Base-by-base conservation (phyloP, 2,113 vertebrate genomes). In the Heterochromis multidens region DNA sequence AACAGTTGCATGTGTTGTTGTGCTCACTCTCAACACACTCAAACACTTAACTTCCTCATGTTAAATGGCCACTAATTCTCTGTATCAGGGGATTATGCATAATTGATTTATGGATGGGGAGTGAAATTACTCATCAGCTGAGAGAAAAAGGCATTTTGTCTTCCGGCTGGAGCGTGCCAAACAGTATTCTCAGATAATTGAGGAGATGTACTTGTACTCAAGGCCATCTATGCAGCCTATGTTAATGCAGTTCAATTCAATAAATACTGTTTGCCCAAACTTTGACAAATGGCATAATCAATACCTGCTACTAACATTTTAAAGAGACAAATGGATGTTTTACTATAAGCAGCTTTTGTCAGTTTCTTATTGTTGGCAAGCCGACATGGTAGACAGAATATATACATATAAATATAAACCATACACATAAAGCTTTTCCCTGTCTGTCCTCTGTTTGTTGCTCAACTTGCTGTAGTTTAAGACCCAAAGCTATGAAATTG, bases 81-180 rank as follows among this genome's bases (percentile, higher is more conserved):
- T 92, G 88, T 91, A 94, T 94, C 93, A 67, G 81, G 86, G 96
- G 95, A 95, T 92, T 81, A 91, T 95, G 95, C 94, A 95, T 96
- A 94, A 96, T 95, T 97, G 94, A 96, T 96, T 97, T 87, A 94
- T 95, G 94, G 96, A 91, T 86, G 88, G 93, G 85, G 86, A 93
- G 92, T 91, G 89, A 94, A 95, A 94, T 93, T 92, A 90, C 93
- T 94, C 88, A 94, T 94, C 91, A 87, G 80, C 82, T 74, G 87
- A 88, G 86, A 89, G 91, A 90, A 46, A 87, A 89, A 87, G 46
- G 80, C 74, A 59, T 90, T 90, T 88, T 91, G 83, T 90, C 58
- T 81, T 92, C 77, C 27, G 60, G 67, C 84, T 85, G 27, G 49
- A 88, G 85, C 4, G 54, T 85, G 83, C 79, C 80, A 84, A 93